Evolutionary conservation across 2,113 vertebrate species (phyloP).

Genomic region (chimpanzee (Pan troglodytes)): NHGRI_mPanTro3-v2.1_pri NC_072398.2:189858501-189859000

Average conservation of each 20-base stretch:
- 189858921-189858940: neutral
- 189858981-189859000: neutral
- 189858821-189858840: neutral
- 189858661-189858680: neutral
- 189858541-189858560: neutral
- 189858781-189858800: neutral
- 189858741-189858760: neutral
- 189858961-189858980: neutral
- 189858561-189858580: neutral
- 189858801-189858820: slow-evolving; percentile 1
- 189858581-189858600: neutral
- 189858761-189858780: neutral
- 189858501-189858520: neutral
- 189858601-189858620: neutral
- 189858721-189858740: neutral
- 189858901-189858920: neutral
- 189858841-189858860: neutral
- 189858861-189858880: neutral
- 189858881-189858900: neutral
- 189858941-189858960: neutral
- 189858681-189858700: neutral
- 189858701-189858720: slow-evolving; percentile 15
- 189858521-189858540: neutral
- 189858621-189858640: slow-evolving; percentile 17
- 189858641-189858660: neutral